Conservation (phyloP, 2,797 vertebrate species). For the Pipistrellus kuhlii region DNA sequence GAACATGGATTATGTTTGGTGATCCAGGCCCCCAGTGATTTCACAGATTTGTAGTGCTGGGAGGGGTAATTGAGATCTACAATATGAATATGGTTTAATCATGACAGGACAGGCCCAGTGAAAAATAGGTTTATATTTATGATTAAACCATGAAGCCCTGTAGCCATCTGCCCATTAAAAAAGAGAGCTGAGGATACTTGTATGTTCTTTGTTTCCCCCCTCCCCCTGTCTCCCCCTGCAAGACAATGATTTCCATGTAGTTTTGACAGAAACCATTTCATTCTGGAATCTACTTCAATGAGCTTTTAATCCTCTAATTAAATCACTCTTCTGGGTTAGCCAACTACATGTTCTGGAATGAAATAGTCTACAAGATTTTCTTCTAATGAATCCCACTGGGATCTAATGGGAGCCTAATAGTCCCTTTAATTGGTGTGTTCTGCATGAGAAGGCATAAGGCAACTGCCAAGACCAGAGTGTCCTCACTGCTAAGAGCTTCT, state of each 20-base stretch:
- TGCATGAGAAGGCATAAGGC: constrained; percentile 41
- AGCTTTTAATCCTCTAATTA: constrained; percentile 74
- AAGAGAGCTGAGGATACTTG: background rate
- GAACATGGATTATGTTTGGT: background rate
- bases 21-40: background rate
- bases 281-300: constrained; percentile 61
- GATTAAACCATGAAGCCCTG: background rate
- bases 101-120: background rate
- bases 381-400: constrained; percentile 77
- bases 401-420: constrained; percentile 76
- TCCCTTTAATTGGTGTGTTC: constrained; percentile 76
- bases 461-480: constrained; percentile 63
- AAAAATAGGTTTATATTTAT: background rate
- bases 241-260: background rate
- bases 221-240: too few relatives aligned
- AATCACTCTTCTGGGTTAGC: constrained; percentile 69
- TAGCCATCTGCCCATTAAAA: background rate
- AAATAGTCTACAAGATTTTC: constrained; percentile 75
- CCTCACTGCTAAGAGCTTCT: constrained; percentile 60
- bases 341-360: constrained; percentile 62
- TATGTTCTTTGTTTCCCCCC: too few relatives aligned
- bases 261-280: constrained; percentile 65
- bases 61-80: background rate
- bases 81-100: background rate
- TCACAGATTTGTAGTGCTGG: background rate